Conservation (phyloP, 1,140 invertebrate genomes). For the Globodera ellingtonae region DNA sequence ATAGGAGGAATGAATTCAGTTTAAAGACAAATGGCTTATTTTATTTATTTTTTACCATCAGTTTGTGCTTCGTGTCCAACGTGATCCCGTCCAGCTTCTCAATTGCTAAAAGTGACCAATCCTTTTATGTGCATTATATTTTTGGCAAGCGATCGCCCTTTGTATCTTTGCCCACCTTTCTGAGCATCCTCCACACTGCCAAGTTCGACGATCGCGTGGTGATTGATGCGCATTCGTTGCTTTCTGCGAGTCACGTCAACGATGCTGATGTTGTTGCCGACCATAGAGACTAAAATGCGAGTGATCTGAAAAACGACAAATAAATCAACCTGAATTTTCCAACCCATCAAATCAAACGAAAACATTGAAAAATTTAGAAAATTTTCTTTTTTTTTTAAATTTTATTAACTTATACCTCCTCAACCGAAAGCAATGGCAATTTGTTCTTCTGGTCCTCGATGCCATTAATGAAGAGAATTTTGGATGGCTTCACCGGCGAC, state of each 20-base stretch:
- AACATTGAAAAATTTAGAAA: no score
- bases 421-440: neutral
- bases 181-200: neutral
- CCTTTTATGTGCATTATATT: no score
- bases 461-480: neutral
- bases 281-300: neutral
- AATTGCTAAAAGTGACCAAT: neutral
- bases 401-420: neutral
- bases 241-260: neutral
- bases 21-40: no score
- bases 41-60: neutral
- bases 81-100: neutral
- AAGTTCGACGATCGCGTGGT: neutral
- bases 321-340: no score
- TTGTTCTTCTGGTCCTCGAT: neutral
- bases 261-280: neutral
- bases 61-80: neutral
- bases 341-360: no score
- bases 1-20: no score
- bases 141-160: no score
- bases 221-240: neutral
- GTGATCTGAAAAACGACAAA: neutral
- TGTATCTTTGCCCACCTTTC: neutral
- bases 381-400: no score
- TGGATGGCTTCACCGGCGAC: neutral